phyloP scores from a whole-genome alignment of 2,797 vertebrate genomes.

The Borostomias antarcticus region DNA sequence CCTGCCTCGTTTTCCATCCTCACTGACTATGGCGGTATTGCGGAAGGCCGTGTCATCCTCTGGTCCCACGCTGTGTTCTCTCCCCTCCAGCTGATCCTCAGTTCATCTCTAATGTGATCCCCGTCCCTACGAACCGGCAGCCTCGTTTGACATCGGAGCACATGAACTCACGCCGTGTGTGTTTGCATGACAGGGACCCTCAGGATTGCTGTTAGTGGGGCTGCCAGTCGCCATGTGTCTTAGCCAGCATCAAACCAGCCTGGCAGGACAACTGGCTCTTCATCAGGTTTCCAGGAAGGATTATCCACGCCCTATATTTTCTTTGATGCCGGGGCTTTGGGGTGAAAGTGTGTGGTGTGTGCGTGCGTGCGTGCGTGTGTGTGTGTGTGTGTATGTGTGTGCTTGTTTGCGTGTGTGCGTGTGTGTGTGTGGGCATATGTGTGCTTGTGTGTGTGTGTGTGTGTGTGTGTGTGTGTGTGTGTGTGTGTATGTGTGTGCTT shows the following conservation, averaged over 20 bases:
- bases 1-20: neutral
- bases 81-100: neutral
- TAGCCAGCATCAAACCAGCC: neutral
- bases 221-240: neutral
- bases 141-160: neutral
- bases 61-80: neutral
- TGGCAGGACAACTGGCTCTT: neutral
- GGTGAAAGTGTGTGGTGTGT: neutral
- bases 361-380: slow-evolving; percentile 36
- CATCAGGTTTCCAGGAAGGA: slow-evolving; percentile 10
- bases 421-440: slow-evolving; percentile 1
- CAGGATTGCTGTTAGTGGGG: neutral
- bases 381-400: neutral
- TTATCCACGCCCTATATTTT: slow-evolving; percentile 1
- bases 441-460: too few species aligned
- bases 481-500: slow-evolving; percentile 6
- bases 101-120: neutral
- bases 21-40: neutral
- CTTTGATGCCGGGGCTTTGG: slow-evolving; percentile 4
- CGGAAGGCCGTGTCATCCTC: neutral
- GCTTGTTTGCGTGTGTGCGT: slow-evolving; percentile 36
- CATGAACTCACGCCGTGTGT: neutral
- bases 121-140: neutral
- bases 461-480: slow-evolving; percentile 13
- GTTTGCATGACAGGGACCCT: neutral